Evolutionary conservation across 2,888 invertebrate genomes (phyloP).

Genomic region (Asteroscopus sphinx): DNA sequence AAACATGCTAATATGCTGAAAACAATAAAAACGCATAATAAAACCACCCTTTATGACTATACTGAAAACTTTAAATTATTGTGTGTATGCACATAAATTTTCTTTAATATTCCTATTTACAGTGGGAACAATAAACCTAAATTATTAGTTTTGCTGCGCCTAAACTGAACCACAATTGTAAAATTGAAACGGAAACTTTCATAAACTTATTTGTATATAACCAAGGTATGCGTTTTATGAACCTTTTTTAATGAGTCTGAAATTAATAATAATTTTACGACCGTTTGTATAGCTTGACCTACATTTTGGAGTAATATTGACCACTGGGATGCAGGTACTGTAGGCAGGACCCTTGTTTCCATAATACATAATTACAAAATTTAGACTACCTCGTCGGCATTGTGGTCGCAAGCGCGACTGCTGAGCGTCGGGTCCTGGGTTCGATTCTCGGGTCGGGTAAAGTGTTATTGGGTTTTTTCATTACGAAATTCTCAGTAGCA

Average conservation of each 20-base stretch:
- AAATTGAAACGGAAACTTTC: conserved; percentile 60
- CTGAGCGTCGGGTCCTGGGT: too few species aligned
- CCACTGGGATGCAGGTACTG: conserved; percentile 14
- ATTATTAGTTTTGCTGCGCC: conserved; percentile 19
- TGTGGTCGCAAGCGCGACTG: too few species aligned
- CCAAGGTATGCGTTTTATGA: conserved; percentile 59
- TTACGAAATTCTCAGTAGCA: too few species aligned
- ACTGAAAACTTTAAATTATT: conserved; percentile 45
- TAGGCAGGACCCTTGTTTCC: conserved; percentile 17
- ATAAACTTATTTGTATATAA: conserved; percentile 70
- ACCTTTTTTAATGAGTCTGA: conserved; percentile 67
- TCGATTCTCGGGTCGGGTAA: too few species aligned
- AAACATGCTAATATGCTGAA: conserved; percentile 22
- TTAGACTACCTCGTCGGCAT: too few species aligned
- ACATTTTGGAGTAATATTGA: conserved; percentile 23
- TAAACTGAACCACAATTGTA: conserved; percentile 9
- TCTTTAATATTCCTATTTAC: conserved; percentile 25
- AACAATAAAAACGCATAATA: conserved; percentile 32
- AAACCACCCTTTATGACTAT: conserved; percentile 36
- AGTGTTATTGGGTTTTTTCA: too few species aligned
- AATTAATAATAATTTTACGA: conserved; percentile 64
- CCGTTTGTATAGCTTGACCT: conserved; percentile 44
- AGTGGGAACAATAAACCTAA: conserved; percentile 26
- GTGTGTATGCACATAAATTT: conserved; percentile 25
- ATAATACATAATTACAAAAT: conserved; percentile 1